Evolutionary conservation across 2,113 vertebrate species (phyloP), one percentile per base, ranked within the genome.

Genomic region (Pseudopipra pipra): DNA sequence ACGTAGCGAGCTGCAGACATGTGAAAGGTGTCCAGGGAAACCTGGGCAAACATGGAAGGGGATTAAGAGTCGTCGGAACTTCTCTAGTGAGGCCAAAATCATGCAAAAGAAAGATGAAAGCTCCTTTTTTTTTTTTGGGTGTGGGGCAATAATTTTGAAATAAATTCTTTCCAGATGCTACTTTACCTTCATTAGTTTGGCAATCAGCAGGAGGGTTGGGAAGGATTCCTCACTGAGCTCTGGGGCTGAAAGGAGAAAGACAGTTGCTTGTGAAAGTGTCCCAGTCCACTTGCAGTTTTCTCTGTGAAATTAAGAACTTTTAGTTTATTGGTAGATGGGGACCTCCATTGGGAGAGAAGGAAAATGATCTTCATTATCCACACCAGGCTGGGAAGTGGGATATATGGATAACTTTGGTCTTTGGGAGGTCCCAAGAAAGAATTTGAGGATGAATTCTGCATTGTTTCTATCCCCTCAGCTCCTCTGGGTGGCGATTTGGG

Each of bases 131-230:
- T 51, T 41, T 33, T 6, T 4, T 12, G 31, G 23, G 6, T 18
- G 6, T 6, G 30, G 3, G 4, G 25, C 8, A 63, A 44, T 35
- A 41, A 79, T n/a, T 27, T n/a, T 62, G 4, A 56, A 74, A 66
- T 49, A 8, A 15, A 55, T 54, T 15, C 2, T 16, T 70, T 85
- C 14, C 61, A 33, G 37, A 8, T 15, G 41, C 10, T 78, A 61
- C 39, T 58, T 97, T 98, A 99, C 99, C 99, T 99, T 99, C 99
- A 99, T 99, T 39, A 99, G 95, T 93, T 99, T 99, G 92, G 98
- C 98, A 63, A 99, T 99, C 62, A 99, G 73, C 35, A 99, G 98
- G 65, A 99, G 97, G 1, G 99, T 99, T 7, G 99, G 98, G 92
- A 99, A 99, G 11, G 99, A 98, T 87, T 99, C 99, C 77, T 99